Conservation (phyloP, 1,140 invertebrate species). For the Brachionus plicatilis region DNA sequence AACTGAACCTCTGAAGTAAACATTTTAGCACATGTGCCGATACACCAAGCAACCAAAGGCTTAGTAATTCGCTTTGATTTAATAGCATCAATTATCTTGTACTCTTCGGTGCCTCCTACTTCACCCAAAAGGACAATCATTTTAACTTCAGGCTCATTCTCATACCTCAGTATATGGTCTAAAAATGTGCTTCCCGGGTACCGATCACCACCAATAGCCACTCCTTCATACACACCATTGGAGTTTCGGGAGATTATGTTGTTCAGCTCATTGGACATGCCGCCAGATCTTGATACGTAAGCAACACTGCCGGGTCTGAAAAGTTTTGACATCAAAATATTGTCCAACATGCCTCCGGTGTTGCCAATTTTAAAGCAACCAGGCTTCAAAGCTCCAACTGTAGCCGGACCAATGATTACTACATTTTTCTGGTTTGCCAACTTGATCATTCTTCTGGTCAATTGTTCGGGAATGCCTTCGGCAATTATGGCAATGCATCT, state of each 20-base stretch:
- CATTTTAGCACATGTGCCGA: conserved; percentile 81
- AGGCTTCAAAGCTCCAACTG: conserved; percentile 87
- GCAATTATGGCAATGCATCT: conserved; percentile 96
- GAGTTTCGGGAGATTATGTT: conserved; percentile 95
- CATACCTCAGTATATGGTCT: conserved; percentile 85
- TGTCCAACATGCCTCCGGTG: conserved; percentile 99
- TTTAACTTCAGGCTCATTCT: conserved; percentile 70
- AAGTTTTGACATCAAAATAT: conserved; percentile 92
- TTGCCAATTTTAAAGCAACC: conserved; percentile 99
- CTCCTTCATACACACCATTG: conserved; percentile 93
- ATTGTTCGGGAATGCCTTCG: conserved; percentile 96
- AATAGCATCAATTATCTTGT: conserved; percentile 85
- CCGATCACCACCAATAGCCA: conserved; percentile 97
- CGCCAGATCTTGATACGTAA: conserved; percentile 94
- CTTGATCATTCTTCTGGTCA: conserved; percentile 88
- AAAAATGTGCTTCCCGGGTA: conserved; percentile 96
- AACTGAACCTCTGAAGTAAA: conserved; percentile 96
- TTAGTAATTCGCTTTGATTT: conserved; percentile 77
- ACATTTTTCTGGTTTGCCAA: conserved; percentile 74
- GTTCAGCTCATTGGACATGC: conserved; percentile 99
- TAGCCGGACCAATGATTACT: conserved; percentile 89
- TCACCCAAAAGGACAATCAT: conserved; percentile 93
- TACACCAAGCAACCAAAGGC: conserved; percentile 95
- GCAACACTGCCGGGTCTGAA: conserved; percentile 91
- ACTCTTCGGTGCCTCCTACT: conserved; percentile 98